Percentiles rank a stretch among this genome's conserved stretches.
These are phyloP conservation scores for Tachina lurida DNA, from an alignment of 2,888 invertebrate species.

Conservation along the genomic window DNA sequence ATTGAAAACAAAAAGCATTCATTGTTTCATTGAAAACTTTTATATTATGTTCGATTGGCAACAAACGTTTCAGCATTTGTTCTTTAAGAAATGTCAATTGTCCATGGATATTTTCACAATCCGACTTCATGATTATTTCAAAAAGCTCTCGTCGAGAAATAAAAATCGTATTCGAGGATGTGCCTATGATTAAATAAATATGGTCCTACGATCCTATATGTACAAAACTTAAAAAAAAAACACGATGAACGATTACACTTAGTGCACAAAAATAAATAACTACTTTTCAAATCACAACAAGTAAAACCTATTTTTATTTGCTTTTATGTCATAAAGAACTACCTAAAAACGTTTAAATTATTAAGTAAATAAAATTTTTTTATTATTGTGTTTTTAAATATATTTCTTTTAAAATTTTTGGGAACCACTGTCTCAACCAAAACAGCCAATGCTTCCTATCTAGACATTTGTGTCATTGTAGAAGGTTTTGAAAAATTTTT, in stretches of 20 bases:
- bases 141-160: slow-evolving; percentile 27
- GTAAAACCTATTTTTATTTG: slow-evolving; percentile 13
- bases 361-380: neutral
- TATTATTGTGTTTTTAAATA: neutral
- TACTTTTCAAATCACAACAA: too few relatives aligned
- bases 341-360: slow-evolving; percentile 13
- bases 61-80: slow-evolving; percentile 24
- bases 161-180: slow-evolving; percentile 40
- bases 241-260: too few relatives aligned
- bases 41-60: slow-evolving; percentile 21
- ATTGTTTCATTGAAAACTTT: slow-evolving; percentile 34
- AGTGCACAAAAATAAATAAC: too few relatives aligned
- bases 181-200: too few relatives aligned
- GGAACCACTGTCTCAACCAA: neutral
- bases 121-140: slow-evolving; percentile 36
- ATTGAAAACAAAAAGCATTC: slow-evolving; percentile 38
- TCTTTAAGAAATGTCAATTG: slow-evolving; percentile 42
- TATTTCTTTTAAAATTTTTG: neutral
- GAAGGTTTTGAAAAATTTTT: too few relatives aligned
- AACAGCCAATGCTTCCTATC: too few relatives aligned
- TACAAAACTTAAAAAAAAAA: too few relatives aligned
- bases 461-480: neutral
- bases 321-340: slow-evolving; percentile 25
- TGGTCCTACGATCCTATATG: too few relatives aligned
- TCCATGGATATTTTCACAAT: slow-evolving; percentile 37